phyloP scores from a whole-genome alignment of 2,113 vertebrate species.

The Mormoops blainvillei region DNA sequence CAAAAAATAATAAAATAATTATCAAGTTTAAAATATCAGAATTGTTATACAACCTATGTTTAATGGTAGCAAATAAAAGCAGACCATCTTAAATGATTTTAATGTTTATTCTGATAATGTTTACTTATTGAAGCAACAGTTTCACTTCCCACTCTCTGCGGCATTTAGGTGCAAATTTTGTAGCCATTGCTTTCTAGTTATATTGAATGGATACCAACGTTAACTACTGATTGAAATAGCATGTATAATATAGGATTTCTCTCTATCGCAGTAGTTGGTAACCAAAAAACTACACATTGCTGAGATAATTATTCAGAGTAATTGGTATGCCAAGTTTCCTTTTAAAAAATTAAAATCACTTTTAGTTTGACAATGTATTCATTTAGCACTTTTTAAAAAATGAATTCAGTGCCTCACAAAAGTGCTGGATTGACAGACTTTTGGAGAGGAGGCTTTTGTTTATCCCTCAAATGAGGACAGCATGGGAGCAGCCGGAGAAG shows the following conservation, averaged over 20 bases:
- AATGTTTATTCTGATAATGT: neutral
- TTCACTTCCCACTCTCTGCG: neutral
- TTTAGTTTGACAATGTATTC: constrained; percentile 72
- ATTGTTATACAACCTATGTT: neutral
- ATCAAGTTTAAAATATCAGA: neutral
- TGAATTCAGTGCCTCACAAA: constrained; percentile 48
- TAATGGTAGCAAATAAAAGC: neutral
- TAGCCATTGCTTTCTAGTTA: neutral
- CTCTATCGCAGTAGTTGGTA: neutral
- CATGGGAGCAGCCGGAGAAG: constrained; percentile 40
- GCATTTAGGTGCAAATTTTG: neutral
- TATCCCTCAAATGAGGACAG: constrained; percentile 47
- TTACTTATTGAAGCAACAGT: neutral
- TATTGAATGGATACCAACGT: neutral
- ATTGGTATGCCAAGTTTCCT: constrained; percentile 51
- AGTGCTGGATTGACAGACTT: constrained; percentile 64
- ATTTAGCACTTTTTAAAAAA: constrained; percentile 52
- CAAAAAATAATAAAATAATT: neutral
- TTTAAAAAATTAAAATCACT: constrained; percentile 68
- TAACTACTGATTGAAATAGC: neutral
- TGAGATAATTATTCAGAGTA: constrained; percentile 63
- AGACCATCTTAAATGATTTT: neutral
- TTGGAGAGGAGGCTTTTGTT: constrained; percentile 61
- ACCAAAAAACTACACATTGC: constrained; percentile 15
- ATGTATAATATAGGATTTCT: neutral